A percentile compares a stretch with the other conserved stretches of the same genome.
These are phyloP conservation scores for Cromileptes altivelis DNA, from an alignment of 2,113 vertebrate species.

Conservation along the genomic window DNA sequence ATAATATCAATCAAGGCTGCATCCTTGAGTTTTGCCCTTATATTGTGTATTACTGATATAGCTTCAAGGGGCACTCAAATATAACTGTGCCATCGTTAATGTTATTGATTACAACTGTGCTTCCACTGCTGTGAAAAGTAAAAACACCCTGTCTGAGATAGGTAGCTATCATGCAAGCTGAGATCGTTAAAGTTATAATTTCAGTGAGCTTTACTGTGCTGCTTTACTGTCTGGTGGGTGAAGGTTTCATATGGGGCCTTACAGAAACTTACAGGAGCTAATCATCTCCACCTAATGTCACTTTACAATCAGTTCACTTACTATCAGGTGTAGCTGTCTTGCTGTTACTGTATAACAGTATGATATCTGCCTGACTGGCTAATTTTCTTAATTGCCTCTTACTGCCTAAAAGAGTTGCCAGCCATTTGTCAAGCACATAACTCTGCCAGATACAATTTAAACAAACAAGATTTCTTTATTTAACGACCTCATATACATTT, in stretches of 20 bases:
- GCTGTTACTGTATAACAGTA: constrained; percentile 7
- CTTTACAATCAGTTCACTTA: constrained; percentile 19
- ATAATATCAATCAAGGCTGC: background rate
- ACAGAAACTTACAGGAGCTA: background rate
- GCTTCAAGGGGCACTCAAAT: background rate
- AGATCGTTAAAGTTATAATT: background rate
- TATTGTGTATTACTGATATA: background rate
- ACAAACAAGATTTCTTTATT: constrained; percentile 40
- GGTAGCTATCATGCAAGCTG: background rate
- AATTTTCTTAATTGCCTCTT: constrained; percentile 55
- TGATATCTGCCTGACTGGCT: constrained; percentile 6
- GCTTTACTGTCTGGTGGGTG: background rate
- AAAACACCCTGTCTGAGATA: background rate
- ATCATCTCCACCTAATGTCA: constrained; percentile 21
- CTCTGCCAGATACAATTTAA: constrained; percentile 44
- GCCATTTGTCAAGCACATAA: constrained; percentile 28
- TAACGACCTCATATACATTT: constrained; percentile 44
- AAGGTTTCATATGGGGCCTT: background rate
- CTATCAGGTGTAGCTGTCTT: constrained; percentile 26
- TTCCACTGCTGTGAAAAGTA: background rate
- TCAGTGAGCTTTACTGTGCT: background rate
- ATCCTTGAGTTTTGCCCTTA: background rate
- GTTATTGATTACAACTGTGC: background rate
- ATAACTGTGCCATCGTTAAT: background rate
- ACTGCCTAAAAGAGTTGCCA: constrained; percentile 25